phyloP scores from a whole-genome alignment of 1,140 invertebrate species.

The Lycorma delicatula region DNA sequence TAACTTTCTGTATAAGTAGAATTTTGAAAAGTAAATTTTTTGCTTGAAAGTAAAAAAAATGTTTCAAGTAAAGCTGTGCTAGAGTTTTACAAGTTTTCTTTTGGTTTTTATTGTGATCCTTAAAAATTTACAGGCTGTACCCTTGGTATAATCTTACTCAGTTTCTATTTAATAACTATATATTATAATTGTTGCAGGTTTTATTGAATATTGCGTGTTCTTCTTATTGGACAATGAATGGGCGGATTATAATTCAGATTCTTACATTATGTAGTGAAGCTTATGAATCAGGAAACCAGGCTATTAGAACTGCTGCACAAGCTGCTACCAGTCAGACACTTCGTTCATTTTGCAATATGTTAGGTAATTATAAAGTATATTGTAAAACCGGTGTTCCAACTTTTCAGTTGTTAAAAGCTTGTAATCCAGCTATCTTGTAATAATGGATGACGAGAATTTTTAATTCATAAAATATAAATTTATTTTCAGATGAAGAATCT shows the following conservation, averaged over 20 bases:
- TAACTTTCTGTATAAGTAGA: too few species aligned
- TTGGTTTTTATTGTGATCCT: neutral
- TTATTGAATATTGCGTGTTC: slow-evolving; percentile 72
- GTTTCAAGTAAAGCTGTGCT: too few species aligned
- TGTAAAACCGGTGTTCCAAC: too few species aligned
- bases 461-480: slow-evolving; percentile 11
- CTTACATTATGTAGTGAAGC: slow-evolving; percentile 64
- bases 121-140: neutral
- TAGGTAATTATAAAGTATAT: too few species aligned
- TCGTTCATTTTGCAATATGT: slow-evolving; percentile 68
- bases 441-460: slow-evolving; percentile 9
- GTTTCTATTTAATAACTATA: neutral
- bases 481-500: slow-evolving; percentile 59
- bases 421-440: too few species aligned
- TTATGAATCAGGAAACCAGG: slow-evolving; percentile 62
- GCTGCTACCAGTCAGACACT: slow-evolving; percentile 75
- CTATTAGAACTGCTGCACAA: slow-evolving; percentile 68
- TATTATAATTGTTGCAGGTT: slow-evolving; percentile 46
- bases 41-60: too few species aligned
- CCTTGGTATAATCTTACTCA: neutral
- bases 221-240: slow-evolving; percentile 72
- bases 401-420: too few species aligned
- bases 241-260: slow-evolving; percentile 68
- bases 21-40: too few species aligned
- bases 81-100: too few species aligned